These are phyloP conservation scores for Aramus guarauna DNA, from an alignment of 2,113 vertebrate species.

Conservation along the genomic window DNA sequence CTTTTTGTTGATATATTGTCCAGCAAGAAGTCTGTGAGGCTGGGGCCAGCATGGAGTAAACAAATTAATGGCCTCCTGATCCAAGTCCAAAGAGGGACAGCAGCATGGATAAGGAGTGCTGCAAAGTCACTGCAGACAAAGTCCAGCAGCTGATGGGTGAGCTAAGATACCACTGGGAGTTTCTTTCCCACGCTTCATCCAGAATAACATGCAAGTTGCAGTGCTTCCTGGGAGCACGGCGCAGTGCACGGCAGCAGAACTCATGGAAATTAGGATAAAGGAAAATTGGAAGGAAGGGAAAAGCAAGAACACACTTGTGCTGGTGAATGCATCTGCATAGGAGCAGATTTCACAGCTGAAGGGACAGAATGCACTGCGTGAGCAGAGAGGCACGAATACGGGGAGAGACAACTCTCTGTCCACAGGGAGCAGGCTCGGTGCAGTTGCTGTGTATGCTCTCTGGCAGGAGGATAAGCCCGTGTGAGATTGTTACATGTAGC, in stretches of 20 bases:
- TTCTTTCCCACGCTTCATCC: background rate
- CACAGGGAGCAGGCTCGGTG: background rate
- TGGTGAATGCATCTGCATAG: background rate
- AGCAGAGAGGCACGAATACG: background rate
- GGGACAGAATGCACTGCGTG: background rate
- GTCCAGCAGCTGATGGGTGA: background rate
- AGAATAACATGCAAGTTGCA: background rate
- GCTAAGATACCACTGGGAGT: background rate
- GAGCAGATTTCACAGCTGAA: background rate
- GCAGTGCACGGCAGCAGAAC: background rate
- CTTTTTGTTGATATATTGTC: constrained; percentile 64
- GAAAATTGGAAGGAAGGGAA: background rate
- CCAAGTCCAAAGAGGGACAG: background rate
- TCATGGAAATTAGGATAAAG: background rate
- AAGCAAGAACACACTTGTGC: background rate
- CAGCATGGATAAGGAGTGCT: background rate
- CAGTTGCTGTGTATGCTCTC: background rate
- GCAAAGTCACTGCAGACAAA: background rate
- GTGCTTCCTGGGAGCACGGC: background rate
- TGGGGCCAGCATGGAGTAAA: constrained; percentile 3
- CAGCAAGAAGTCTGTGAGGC: constrained; percentile 29
- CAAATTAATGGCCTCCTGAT: background rate
- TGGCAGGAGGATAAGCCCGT: background rate
- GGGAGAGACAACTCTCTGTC: background rate
- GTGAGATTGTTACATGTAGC: background rate